Percentiles rank a stretch among this genome's conserved stretches.
Evolutionary conservation across 1,140 invertebrate species (phyloP).

Genomic region (Caenorhabditis tropicalis): DNA sequence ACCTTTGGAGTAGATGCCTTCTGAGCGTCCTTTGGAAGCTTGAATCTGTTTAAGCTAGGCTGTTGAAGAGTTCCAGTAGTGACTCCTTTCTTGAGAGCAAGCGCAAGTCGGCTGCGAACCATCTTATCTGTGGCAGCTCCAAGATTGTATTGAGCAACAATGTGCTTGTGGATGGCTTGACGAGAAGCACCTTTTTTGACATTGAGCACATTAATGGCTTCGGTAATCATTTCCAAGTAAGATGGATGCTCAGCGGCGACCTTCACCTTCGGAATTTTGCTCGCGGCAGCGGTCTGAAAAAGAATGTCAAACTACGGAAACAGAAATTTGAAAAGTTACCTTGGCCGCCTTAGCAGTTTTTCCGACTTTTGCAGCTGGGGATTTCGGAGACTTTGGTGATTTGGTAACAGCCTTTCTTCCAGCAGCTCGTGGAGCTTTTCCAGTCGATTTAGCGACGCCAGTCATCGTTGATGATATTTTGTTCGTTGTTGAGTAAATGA

Average conservation of each 20-base stretch:
- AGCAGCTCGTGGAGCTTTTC: background rate
- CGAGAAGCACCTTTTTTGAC: slow-evolving; percentile 68
- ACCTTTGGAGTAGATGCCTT: background rate
- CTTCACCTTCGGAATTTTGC: slow-evolving; percentile 39
- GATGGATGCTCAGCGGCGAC: slow-evolving; percentile 51
- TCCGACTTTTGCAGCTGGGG: background rate
- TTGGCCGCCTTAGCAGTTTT: background rate
- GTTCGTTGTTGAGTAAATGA: background rate
- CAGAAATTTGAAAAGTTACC: background rate
- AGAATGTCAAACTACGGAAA: background rate
- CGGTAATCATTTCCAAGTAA: slow-evolving; percentile 55
- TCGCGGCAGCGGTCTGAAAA: background rate
- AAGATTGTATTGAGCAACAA: slow-evolving; percentile 72
- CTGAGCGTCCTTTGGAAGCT: slow-evolving; percentile 59
- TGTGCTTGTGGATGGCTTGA: slow-evolving; percentile 72
- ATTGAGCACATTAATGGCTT: slow-evolving; percentile 54
- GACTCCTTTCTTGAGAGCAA: slow-evolving; percentile 69
- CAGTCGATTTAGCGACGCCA: too few relatives aligned
- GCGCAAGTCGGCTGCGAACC: slow-evolving; percentile 68
- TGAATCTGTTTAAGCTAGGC: slow-evolving; percentile 72
- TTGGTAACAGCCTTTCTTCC: background rate
- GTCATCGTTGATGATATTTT: background rate
- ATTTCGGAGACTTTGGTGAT: background rate
- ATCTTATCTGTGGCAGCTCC: slow-evolving; percentile 52
- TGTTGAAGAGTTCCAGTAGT: slow-evolving; percentile 68